Conservation (phyloP, 2,888 invertebrate species). For the Salticus scenicus region DNA sequence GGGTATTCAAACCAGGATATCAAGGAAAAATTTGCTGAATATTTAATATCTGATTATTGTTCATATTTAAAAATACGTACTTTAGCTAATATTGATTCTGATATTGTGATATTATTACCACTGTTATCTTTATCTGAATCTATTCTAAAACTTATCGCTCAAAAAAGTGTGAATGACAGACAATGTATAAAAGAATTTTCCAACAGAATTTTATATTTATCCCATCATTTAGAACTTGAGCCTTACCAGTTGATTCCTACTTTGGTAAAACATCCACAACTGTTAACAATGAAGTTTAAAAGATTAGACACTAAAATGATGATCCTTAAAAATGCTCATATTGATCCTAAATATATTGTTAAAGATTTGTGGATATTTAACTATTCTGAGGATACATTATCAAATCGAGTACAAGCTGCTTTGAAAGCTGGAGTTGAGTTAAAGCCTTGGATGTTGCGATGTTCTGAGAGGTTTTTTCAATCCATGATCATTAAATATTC, state of each 20-base stretch:
- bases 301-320: constrained; percentile 48
- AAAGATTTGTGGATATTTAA: constrained; percentile 66
- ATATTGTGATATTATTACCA: constrained; percentile 27
- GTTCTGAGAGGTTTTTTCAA: constrained; percentile 34
- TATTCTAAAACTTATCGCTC: constrained; percentile 14
- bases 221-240: constrained; percentile 29
- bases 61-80: constrained; percentile 21
- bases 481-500: constrained; percentile 14
- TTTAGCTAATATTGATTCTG: constrained; percentile 23
- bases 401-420: constrained; percentile 29
- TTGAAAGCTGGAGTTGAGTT: constrained; percentile 30
- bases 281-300: constrained; percentile 49
- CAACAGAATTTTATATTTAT: constrained; percentile 41
- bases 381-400: constrained; percentile 34
- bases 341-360: constrained; percentile 36
- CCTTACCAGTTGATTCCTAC: constrained; percentile 14
- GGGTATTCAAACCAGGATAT: constrained; percentile 35
- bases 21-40: constrained; percentile 18
- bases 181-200: constrained; percentile 18
- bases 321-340: constrained; percentile 35
- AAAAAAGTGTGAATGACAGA: constrained; percentile 28
- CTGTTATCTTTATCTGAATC: constrained; percentile 12
- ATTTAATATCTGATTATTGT: background rate
- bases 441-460: constrained; percentile 57
- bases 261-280: constrained; percentile 41